Evolutionary conservation across 2,888 invertebrate genomes (phyloP), one percentile per base, ranked within the genome.

Genomic region (Melanargia galathea): DNA sequence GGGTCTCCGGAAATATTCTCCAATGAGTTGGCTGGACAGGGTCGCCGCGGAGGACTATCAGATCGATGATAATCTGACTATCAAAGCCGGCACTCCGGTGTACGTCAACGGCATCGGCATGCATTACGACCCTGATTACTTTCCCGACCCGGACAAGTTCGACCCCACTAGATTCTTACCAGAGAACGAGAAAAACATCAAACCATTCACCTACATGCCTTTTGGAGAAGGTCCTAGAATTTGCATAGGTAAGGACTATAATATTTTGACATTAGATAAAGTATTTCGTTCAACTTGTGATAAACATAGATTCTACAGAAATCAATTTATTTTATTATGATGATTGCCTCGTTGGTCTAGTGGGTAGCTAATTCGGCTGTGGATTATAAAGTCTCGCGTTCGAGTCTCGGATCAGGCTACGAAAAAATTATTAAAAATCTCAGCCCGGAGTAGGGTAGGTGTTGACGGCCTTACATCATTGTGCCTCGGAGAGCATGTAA

Each of bases 191-290:
- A 73, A 76, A 0, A 84, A 86, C 11, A 73, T 82, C 26, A 57
- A 67, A 2, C 78, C 80, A 0, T 81, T 76, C n/a, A 75, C 77
- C 0, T 93, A 86, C 55, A 62, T 92, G 64, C 93, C 93, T 0
- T 93, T 93, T 68, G 93, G 93, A 0, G 70, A 87, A 13, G 94
- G 94, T 10, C 94, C 92, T 0, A 87, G 94, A 60, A 91, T 82
- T 73, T 94, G 94, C 70, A 92, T 94, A 61, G 94, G 93, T 84
- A 68, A 46, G 40, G 10, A 18, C 16, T 30, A n/a, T n/a, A n/a
- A n/a, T n/a, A n/a, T n/a, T 38, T 30, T 24, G 1, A 55, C 16
- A 18, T 11, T 3, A 20, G 11, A 20, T 45, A 10, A 20, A 8
- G 10, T 20, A 8, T 2, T 18, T 10, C 8, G 8, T n/a, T n/a